These are phyloP conservation scores for Iselma pallidipennis DNA, from an alignment of 2,888 invertebrate genomes.

Conservation along the genomic window DNA sequence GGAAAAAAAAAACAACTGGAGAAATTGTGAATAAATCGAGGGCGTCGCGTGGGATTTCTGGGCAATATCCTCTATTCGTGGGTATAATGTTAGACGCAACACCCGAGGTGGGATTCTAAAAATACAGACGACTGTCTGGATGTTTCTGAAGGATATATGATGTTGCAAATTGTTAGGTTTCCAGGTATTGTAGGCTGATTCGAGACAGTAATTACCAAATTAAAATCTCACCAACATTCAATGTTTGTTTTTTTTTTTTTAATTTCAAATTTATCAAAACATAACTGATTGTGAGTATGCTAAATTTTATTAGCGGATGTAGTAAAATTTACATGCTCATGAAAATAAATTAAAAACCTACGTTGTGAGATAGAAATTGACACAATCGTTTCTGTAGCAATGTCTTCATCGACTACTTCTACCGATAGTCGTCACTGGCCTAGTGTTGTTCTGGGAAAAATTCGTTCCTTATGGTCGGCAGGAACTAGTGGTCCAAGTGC, in stretches of 20 bases:
- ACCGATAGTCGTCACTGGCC: conserved; percentile 69
- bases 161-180: not conserved
- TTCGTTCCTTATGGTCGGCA: conserved; percentile 84
- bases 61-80: conserved; percentile 28
- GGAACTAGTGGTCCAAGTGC: conserved; percentile 73
- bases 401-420: conserved; percentile 54
- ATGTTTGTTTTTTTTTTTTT: too few species aligned
- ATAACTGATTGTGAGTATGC: too few species aligned
- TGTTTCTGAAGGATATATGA: conserved; percentile 10
- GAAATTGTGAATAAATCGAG: conserved; percentile 5
- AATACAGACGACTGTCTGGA: conserved; percentile 19
- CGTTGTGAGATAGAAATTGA: not conserved
- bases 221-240: not conserved
- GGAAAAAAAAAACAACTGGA: not conserved
- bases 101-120: conserved; percentile 14
- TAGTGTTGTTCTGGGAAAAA: conserved; percentile 82
- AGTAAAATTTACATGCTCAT: too few species aligned
- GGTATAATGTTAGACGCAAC: conserved; percentile 8
- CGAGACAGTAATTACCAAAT: not conserved
- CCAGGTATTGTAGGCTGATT: not conserved
- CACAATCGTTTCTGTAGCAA: conserved; percentile 22
- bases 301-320: too few species aligned
- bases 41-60: conserved; percentile 27
- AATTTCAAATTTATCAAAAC: too few species aligned
- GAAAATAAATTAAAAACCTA: too few species aligned